These are phyloP conservation scores for Eilema depressum DNA, from an alignment of 2,888 invertebrate species.

Conservation along the genomic window DNA sequence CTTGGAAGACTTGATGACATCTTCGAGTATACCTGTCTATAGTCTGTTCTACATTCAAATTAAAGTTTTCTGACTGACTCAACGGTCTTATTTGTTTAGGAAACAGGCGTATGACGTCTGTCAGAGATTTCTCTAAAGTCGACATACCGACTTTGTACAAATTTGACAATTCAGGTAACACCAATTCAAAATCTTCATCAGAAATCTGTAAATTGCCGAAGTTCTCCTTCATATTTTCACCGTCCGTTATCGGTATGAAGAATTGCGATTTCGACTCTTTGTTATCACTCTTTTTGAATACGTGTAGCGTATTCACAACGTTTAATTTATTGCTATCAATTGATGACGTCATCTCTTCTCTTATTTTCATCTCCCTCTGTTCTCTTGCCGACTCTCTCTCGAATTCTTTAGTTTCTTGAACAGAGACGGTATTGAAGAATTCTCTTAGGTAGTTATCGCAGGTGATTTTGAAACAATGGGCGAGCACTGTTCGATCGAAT, in stretches of 20 bases:
- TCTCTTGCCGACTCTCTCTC: conserved; percentile 71
- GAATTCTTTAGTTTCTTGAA: conserved; percentile 72
- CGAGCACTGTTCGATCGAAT: conserved; percentile 83
- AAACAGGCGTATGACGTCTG: conserved; percentile 75
- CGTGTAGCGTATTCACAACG: conserved; percentile 75
- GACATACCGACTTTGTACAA: conserved; percentile 67
- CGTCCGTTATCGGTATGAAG: conserved; percentile 79
- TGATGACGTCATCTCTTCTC: conserved; percentile 74
- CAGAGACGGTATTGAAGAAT: conserved; percentile 69
- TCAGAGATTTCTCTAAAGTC: conserved; percentile 74
- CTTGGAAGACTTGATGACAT: conserved; percentile 84
- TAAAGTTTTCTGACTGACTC: conserved; percentile 83
- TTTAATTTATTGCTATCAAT: conserved; percentile 81
- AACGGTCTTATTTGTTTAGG: conserved; percentile 82
- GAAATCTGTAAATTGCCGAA: conserved; percentile 77
- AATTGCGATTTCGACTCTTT: conserved; percentile 83
- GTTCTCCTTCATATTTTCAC: conserved; percentile 66
- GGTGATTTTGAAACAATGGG: conserved; percentile 82
- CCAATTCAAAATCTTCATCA: conserved; percentile 73
- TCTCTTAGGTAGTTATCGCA: conserved; percentile 81
- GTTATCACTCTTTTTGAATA: conserved; percentile 78
- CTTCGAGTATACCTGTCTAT: conserved; percentile 81
- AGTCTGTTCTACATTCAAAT: conserved; percentile 75
- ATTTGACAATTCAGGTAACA: conserved; percentile 73
- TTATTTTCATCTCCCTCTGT: conserved; percentile 64